Evolutionary conservation across 2,113 vertebrate species (phyloP).

Genomic region (Tichodroma muraria): DNA sequence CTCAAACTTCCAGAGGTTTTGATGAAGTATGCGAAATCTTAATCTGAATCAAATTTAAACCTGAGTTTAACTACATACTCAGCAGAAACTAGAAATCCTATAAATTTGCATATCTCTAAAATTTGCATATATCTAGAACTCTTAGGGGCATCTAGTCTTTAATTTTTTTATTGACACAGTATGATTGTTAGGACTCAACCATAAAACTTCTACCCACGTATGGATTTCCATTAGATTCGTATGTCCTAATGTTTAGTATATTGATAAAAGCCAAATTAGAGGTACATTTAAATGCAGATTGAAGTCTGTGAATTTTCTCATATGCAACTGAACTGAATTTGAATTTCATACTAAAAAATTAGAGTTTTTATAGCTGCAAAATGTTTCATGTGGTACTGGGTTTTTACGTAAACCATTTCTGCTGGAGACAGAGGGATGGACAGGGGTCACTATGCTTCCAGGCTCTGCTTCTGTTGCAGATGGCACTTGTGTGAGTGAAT

Average conservation of each 20-base stretch:
- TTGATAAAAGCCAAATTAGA: background rate
- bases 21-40: background rate
- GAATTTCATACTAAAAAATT: background rate
- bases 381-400: background rate
- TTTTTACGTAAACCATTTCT: background rate
- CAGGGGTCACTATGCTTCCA: background rate
- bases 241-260: background rate
- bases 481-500: slow-evolving; percentile 69
- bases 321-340: background rate
- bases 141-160: background rate
- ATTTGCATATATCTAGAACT: background rate
- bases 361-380: background rate
- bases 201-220: background rate
- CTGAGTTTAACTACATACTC: background rate
- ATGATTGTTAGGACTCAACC: background rate
- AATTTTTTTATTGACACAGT: background rate
- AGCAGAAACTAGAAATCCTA: background rate
- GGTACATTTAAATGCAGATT: background rate
- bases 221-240: background rate
- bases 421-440: background rate
- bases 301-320: background rate
- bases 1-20: background rate
- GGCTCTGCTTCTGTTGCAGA: slow-evolving; percentile 26
- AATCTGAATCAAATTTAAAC: background rate
- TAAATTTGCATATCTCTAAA: background rate